These are phyloP conservation scores for Nannobrachium achirus DNA, from an alignment of 2,113 vertebrate genomes.

Conservation along the genomic window DNA sequence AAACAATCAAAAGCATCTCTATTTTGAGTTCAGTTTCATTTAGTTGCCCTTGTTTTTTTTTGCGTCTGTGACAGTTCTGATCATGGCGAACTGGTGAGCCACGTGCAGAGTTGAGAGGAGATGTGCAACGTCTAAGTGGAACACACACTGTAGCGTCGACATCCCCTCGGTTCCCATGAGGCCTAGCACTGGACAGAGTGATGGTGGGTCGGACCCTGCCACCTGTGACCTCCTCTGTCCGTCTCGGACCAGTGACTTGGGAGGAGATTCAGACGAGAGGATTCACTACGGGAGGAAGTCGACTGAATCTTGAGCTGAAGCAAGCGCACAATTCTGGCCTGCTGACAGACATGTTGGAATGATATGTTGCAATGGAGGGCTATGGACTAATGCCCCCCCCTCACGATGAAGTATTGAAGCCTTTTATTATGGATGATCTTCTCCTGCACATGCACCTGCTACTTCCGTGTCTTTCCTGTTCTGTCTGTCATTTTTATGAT, in stretches of 20 bases:
- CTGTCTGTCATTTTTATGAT: constrained; percentile 49
- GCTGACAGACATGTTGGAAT: constrained; percentile 41
- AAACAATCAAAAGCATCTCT: constrained; percentile 57
- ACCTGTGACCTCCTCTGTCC: constrained; percentile 18
- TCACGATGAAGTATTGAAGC: constrained; percentile 58
- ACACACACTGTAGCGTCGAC: neutral
- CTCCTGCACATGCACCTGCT: constrained; percentile 59
- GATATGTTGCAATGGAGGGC: constrained; percentile 46
- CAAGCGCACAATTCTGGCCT: constrained; percentile 37
- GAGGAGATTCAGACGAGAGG: constrained; percentile 24
- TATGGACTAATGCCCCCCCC: constrained; percentile 34
- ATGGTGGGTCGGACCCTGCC: constrained; percentile 29
- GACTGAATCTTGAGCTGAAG: constrained; percentile 27
- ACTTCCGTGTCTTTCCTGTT: constrained; percentile 38
- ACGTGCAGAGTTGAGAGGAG: constrained; percentile 1
- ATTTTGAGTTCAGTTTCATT: constrained; percentile 50
- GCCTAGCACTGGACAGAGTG: constrained; percentile 57
- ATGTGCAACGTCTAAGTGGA: neutral
- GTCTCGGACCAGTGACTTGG: constrained; percentile 25
- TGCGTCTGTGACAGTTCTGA: constrained; percentile 18
- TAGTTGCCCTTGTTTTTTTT: constrained; percentile 30
- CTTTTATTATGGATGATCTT: constrained; percentile 47
- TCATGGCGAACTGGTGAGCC: constrained; percentile 29
- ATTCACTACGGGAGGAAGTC: constrained; percentile 29
- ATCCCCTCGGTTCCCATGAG: constrained; percentile 51